These are phyloP conservation scores for Fragum fragum DNA, from an alignment of 2,888 invertebrate species.

Conservation along the genomic window DNA sequence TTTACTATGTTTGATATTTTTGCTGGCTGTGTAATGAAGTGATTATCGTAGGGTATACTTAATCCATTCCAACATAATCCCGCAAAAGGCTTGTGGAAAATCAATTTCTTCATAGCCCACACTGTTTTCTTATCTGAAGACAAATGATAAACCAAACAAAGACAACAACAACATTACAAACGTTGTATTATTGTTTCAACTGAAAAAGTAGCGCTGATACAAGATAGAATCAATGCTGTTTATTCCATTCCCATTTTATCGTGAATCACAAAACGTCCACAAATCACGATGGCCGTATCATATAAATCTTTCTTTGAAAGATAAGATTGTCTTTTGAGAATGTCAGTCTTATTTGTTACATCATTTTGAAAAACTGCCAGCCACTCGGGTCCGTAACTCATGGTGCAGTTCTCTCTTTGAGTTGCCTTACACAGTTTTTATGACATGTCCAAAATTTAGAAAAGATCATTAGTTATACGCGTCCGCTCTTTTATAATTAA, in stretches of 20 bases:
- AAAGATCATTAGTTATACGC: conserved; percentile 5
- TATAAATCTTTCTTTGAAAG: conserved; percentile 18
- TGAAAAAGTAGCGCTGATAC: too few species aligned
- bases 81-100: too few species aligned
- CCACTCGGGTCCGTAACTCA: conserved; percentile 12
- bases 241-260: not conserved
- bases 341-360: conserved; percentile 30
- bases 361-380: conserved; percentile 23
- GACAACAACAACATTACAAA: too few species aligned
- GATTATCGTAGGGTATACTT: too few species aligned
- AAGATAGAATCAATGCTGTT: too few species aligned
- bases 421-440: conserved; percentile 4
- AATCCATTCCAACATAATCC: too few species aligned
- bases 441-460: conserved; percentile 20
- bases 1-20: too few species aligned
- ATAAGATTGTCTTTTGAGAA: conserved; percentile 18
- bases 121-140: too few species aligned
- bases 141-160: too few species aligned
- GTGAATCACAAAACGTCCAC: not conserved
- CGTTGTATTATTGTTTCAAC: too few species aligned
- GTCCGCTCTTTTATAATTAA: conserved; percentile 14
- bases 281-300: not conserved
- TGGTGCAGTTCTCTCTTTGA: conserved; percentile 22
- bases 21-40: too few species aligned
- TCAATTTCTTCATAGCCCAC: too few species aligned